A percentile compares a stretch with the other conserved stretches of the same genome.
Conservation (phyloP, 1,140 invertebrate species). For the Eupeodes corollae region DNA sequence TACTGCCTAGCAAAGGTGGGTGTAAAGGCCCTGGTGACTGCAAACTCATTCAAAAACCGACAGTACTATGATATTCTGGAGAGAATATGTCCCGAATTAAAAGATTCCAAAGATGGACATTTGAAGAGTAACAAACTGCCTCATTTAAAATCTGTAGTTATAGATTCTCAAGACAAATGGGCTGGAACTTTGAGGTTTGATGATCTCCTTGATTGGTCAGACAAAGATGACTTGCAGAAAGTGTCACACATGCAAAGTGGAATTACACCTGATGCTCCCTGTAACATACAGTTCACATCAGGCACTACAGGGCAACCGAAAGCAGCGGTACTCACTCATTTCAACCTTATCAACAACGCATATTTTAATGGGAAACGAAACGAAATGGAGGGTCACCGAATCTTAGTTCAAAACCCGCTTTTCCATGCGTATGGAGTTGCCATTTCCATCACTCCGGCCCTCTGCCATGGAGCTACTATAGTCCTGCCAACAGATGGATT, state of each 20-base stretch:
- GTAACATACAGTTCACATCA: slow-evolving; percentile 81
- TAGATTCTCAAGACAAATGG: slow-evolving; percentile 40
- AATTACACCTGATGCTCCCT: slow-evolving; percentile 50
- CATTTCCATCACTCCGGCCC: slow-evolving; percentile 48
- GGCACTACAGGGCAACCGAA: slow-evolving; percentile 68
- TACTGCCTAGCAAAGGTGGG: slow-evolving; percentile 71
- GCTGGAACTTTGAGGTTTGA: slow-evolving; percentile 49
- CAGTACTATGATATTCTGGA: slow-evolving; percentile 62
- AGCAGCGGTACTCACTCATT: slow-evolving; percentile 71
- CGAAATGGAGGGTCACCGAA: slow-evolving; percentile 13
- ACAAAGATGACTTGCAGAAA: slow-evolving; percentile 14
- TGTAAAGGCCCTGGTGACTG: slow-evolving; percentile 58
- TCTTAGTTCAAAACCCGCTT: slow-evolving; percentile 76
- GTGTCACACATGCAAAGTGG: slow-evolving; percentile 10
- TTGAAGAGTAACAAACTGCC: slow-evolving; percentile 37
- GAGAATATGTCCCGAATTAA: slow-evolving; percentile 41
- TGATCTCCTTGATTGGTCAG: slow-evolving; percentile 42
- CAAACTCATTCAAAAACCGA: slow-evolving; percentile 51
- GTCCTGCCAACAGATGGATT: slow-evolving; percentile 59
- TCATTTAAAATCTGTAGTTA: slow-evolving; percentile 44
- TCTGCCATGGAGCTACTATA: slow-evolving; percentile 53
- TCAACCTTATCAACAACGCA: slow-evolving; percentile 77
- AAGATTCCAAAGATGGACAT: slow-evolving; percentile 13
- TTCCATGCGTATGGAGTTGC: slow-evolving; percentile 86
- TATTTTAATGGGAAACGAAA: slow-evolving; percentile 50